Base-by-base conservation (phyloP, 2,797 vertebrate genomes). In the Prunella strophiata region DNA sequence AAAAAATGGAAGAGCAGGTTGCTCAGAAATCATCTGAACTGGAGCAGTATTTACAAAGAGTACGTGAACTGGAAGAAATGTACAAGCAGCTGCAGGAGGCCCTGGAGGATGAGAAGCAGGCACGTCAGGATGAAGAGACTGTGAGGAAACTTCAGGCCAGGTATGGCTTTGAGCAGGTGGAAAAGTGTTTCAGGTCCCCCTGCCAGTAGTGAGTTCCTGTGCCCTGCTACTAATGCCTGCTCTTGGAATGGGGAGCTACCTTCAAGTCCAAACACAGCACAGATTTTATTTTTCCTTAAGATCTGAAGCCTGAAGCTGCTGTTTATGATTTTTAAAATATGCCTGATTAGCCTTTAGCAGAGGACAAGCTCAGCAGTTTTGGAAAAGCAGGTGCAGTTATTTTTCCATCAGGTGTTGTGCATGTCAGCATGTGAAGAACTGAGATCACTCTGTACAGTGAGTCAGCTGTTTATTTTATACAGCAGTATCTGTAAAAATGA, bases 11-110 rank as follows among this genome's bases (percentile, higher is more conserved):
- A 96, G 98, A 99, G 93, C 98, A 99, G 97, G 98, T 99, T 89
- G 99, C 99, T 27, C 98, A 99, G 97, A 99, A 99, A 96, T 99
- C 99, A 42, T 98, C 97, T 4, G 99, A 99, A 96, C 97, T 99
- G 97, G 98, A 99, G 85, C 99, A 99, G 97, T 99, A 99, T 95
- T 97, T 99, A 91, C 98, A 98, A 97, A 98, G 99, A 34, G 99
- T 99, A 11, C 95, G 51, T 10, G 99, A 99, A 96, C 97, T 99
- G 92, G 99, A 99, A 96, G 98, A 98, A 95, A 99, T 99, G 99
- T 99, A 99, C 89, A 96, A 97, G 6, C 98, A 98, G 78, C 98
- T 99, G 68, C 99, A 99, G 97, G 98, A 99, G 25, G 99, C 99
- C 10, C 95, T 99, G 50, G 99, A 99, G 93, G 98, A 99, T 7